A percentile compares a stretch with the other conserved stretches of the same genome.
Evolutionary conservation across 2,113 vertebrate species (phyloP).

Genomic region (western clawed frog (Xenopus tropicalis)): UCB_Xtro_10.0 CM004447.2:14258501-14259000

Average conservation of each 20-base stretch:
- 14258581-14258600: no score
- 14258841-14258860: constrained; percentile 17
- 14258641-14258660: background rate
- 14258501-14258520: no score
- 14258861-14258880: background rate
- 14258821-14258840: background rate
- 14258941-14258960: background rate
- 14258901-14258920: background rate
- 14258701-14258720: background rate
- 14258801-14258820: background rate
- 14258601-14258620: no score
- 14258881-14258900: background rate
- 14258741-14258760: background rate
- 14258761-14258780: background rate
- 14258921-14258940: background rate
- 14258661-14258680: background rate
- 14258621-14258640: background rate
- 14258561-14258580: no score
- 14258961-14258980: background rate
- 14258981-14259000: no score
- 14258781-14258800: background rate
- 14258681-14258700: background rate
- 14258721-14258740: no score
- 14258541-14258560: background rate
- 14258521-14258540: no score